Evolutionary conservation across 2,113 vertebrate species (phyloP), one percentile per base, ranked within the genome.

Genomic region (Tor tambroides): DNA sequence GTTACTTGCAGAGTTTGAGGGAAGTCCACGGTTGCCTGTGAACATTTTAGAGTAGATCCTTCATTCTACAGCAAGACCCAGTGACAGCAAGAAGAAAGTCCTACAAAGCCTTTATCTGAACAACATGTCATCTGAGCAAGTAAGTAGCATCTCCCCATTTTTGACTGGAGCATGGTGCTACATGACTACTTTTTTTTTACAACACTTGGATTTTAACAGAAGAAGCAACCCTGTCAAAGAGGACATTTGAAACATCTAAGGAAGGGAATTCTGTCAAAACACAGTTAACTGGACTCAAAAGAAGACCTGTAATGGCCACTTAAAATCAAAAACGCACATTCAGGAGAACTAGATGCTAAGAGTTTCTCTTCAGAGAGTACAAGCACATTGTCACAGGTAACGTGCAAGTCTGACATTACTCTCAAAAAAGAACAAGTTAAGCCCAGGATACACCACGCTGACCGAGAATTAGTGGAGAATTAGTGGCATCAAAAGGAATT

Each of bases 61-160:
- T 72, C 32, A 72, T 72, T 72, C 32, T 72, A 72, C 69, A 41
- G 35, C 19, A 72, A 72, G 69, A 72, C 32, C 35, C 69, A 41
- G 9, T 72, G 69, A 72, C 32, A 41, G 32, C 19, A 12, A 72
- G 69, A 69, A 69, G 5, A 72, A 72, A 23, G 32, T 41, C 32
- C 69, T 72, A 72, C 35, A 72, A 41, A 23, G 21, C 19, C 38
- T 23, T 41, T 12, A 41, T 72, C 38, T 0, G 11, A 72, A 41
- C 19, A 72, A 38, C 8, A 35, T 41, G 69, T 41, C 69, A 10
- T 23, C 19, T 23, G 35, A 72, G 35, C 19, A 38, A 38, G 69
- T 2, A 10, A 35, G 67, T 72, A 72, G 69, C 9, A 72, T 72
- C 21, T 72, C 65, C 30, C 6, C 28, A 6, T 69, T 23, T 71